phyloP scores from a whole-genome alignment of 2,797 vertebrate species.

The Argya squamiceps region DNA sequence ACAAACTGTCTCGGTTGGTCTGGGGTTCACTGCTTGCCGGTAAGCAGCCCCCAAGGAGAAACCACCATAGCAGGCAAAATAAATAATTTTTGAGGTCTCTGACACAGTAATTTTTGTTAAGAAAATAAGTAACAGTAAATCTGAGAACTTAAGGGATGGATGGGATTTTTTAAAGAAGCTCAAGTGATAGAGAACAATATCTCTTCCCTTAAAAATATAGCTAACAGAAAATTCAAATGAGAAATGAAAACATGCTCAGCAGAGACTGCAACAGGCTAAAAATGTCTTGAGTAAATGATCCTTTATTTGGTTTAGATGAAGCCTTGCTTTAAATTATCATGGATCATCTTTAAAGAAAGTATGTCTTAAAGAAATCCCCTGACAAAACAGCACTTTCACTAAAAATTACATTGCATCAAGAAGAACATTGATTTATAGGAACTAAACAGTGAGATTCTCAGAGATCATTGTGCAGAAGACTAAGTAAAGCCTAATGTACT shows the following conservation, averaged over 20 bases:
- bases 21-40: too few species aligned
- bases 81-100: background rate
- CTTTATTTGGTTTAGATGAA: background rate
- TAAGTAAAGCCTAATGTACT: background rate
- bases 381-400: background rate
- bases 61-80: background rate
- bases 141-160: background rate
- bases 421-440: background rate
- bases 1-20: too few species aligned
- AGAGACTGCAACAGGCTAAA: background rate
- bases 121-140: background rate
- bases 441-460: background rate
- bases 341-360: background rate
- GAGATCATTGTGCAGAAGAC: background rate
- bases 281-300: background rate
- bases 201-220: background rate
- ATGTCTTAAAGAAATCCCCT: background rate
- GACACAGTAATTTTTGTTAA: background rate
- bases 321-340: background rate
- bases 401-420: background rate
- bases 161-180: background rate
- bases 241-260: background rate
- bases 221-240: background rate
- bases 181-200: background rate
- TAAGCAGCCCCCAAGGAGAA: too few species aligned